Evolutionary conservation across 2,113 vertebrate species (phyloP), one percentile per base, ranked within the genome.

Genomic region (Neodontobutis hainanensis): DNA sequence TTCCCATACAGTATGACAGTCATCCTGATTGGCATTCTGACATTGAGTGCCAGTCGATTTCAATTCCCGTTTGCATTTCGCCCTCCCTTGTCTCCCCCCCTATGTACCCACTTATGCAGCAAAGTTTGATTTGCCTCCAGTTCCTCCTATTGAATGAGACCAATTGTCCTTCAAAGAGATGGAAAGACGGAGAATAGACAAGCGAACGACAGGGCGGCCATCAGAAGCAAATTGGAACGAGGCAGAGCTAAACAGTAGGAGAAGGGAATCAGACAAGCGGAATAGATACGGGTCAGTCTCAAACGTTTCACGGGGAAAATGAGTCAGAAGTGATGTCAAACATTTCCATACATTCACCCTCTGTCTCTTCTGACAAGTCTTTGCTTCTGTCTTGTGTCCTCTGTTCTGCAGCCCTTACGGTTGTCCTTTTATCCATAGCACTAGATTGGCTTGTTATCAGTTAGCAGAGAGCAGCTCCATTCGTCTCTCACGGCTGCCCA

Each of bases 21-120:
- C 74, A 84, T 83, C 68, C 52, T 61, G 53, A 82, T 82, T 82
- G 81, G 73, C 75, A 76, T 77, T 68, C 77, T 85, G 80, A 87
- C 85, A 78, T 78, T 82, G 73, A 85, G 72, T 58, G 65, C 71
- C 49, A 73, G 84, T 88, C 81, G 70, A 86, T 89, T 90, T 82
- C 83, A 88, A 85, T 87, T 83, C 82, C 64, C 69, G 6, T 46
- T 61, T 60, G 65, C 67, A 59, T 76, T 61, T 10, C 53, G 0
- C 19, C 67, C 60, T 10, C 45, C 48, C 11, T 16, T 49, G 6
- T 49, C 15, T 16, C n/a, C 16, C 15, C 27, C 32, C 6, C 19
- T 27, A 62, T 14, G 15, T 61, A 35, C 34, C 61, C 69, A 65
- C 72, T 82, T 83, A 85, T 76, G 66, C 78, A 38, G 76, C 70